These are phyloP conservation scores for Scaptomyza flava DNA, from an alignment of 2,888 invertebrate species.

Conservation along the genomic window DNA sequence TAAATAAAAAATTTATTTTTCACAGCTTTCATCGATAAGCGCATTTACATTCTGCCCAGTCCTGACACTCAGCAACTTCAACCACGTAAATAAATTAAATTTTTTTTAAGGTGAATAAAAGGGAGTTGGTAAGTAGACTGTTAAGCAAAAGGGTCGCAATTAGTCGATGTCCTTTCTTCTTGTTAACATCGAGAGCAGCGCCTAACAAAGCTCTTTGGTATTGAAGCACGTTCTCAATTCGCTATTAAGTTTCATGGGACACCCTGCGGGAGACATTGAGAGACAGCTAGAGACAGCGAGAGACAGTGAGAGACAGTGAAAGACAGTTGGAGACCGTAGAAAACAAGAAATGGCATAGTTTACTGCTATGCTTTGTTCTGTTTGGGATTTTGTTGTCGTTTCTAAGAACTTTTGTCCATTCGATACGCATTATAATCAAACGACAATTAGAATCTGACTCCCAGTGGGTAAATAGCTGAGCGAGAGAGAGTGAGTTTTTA, in stretches of 20 bases:
- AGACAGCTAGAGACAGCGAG: neutral
- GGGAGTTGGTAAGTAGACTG: conserved; percentile 24
- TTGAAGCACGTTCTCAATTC: conserved; percentile 63
- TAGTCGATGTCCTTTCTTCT: conserved; percentile 55
- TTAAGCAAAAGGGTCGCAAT: conserved; percentile 70
- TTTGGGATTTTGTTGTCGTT: neutral
- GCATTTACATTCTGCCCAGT: neutral
- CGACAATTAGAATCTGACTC: conserved; percentile 73
- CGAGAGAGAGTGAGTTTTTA: conserved; percentile 2
- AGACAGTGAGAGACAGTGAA: neutral
- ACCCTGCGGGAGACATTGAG: neutral
- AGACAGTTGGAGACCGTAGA: neutral
- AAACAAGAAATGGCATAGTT: conserved; percentile 52
- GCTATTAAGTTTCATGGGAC: conserved; percentile 65
- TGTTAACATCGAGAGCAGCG: conserved; percentile 42
- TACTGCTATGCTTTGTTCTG: conserved; percentile 16
- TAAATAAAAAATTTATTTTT: neutral
- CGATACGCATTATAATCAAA: conserved; percentile 78
- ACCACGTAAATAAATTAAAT: too few relatives aligned
- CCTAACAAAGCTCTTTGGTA: conserved; percentile 50
- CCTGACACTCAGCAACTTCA: conserved; percentile 4
- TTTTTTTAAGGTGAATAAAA: too few relatives aligned
- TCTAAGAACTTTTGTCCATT: conserved; percentile 53
- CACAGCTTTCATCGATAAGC: neutral
- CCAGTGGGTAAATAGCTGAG: conserved; percentile 17